A percentile compares a stretch with the other conserved stretches of the same genome.
Conservation (phyloP, 1,140 invertebrate species). For the Microplitis mediator region DNA sequence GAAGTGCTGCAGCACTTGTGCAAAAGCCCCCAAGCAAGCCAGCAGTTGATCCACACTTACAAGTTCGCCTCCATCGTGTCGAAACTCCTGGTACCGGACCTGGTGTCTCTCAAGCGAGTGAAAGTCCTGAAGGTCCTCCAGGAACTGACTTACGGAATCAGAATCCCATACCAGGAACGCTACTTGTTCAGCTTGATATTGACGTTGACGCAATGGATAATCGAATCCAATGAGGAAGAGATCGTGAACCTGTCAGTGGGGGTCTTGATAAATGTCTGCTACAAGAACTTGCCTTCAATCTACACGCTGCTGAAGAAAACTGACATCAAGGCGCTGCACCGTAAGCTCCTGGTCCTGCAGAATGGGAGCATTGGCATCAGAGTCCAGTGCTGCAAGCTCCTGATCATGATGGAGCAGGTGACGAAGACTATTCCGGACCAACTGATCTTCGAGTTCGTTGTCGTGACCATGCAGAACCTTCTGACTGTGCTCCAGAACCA, state of each 20-base stretch:
- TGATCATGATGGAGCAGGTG: constrained; percentile 65
- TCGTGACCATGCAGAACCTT: constrained; percentile 61
- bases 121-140: constrained; percentile 60
- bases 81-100: constrained; percentile 61
- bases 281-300: constrained; percentile 71
- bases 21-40: constrained; percentile 65
- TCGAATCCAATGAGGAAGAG: constrained; percentile 61
- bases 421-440: constrained; percentile 61
- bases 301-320: constrained; percentile 70
- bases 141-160: constrained; percentile 74
- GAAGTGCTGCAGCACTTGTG: constrained; percentile 68
- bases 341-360: constrained; percentile 65
- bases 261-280: constrained; percentile 75
- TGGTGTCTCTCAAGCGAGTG: constrained; percentile 56
- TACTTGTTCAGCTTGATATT: constrained; percentile 69
- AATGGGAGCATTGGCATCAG: constrained; percentile 54
- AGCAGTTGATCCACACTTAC: constrained; percentile 70
- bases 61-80: constrained; percentile 72
- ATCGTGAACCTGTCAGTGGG: constrained; percentile 68
- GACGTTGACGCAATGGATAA: constrained; percentile 68
- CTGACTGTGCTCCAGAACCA: constrained; percentile 57
- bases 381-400: constrained; percentile 64
- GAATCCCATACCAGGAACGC: constrained; percentile 74
- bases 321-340: constrained; percentile 68
- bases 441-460: constrained; percentile 61